A percentile compares a stretch with the other conserved stretches of the same genome.
Conservation (phyloP, 2,113 vertebrate species). For the Paratilapia polleni region DNA sequence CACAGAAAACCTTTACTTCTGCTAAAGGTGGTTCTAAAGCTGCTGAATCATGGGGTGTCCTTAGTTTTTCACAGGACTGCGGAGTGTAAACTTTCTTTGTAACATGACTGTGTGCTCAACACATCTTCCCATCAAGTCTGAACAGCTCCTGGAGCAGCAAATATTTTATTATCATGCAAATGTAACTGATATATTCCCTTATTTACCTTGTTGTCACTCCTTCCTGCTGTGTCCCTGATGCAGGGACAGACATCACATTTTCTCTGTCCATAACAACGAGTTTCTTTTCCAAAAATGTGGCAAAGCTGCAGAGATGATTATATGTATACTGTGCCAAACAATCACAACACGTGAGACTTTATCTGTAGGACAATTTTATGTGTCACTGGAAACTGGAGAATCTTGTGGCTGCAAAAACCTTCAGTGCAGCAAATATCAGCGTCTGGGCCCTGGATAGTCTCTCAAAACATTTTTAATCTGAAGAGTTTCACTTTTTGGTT, state of each 20-base stretch:
- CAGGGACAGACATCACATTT: background rate
- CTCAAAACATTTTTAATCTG: background rate
- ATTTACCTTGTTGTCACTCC: rapidly evolving
- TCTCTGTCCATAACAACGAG: background rate
- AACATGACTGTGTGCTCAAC: background rate
- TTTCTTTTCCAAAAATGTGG: background rate
- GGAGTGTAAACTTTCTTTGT: background rate
- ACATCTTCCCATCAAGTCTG: background rate
- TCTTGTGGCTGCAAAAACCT: too few species aligned
- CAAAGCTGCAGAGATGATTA: background rate
- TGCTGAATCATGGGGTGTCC: background rate
- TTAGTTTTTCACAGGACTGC: background rate
- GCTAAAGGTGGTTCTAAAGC: background rate
- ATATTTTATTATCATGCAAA: background rate
- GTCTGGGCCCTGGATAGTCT: background rate
- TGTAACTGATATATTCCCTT: background rate
- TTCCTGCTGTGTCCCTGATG: rapidly evolving
- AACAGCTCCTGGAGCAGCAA: background rate
- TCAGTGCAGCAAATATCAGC: too few species aligned
- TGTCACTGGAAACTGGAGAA: too few species aligned
- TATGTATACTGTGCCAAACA: background rate
- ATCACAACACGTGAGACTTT: too few species aligned
- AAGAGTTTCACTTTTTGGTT: background rate
- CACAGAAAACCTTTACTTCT: background rate
- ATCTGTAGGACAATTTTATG: too few species aligned